Evolutionary conservation across 2,888 invertebrate species (phyloP).

Genomic region (Drosophila flavopinicola): DNA sequence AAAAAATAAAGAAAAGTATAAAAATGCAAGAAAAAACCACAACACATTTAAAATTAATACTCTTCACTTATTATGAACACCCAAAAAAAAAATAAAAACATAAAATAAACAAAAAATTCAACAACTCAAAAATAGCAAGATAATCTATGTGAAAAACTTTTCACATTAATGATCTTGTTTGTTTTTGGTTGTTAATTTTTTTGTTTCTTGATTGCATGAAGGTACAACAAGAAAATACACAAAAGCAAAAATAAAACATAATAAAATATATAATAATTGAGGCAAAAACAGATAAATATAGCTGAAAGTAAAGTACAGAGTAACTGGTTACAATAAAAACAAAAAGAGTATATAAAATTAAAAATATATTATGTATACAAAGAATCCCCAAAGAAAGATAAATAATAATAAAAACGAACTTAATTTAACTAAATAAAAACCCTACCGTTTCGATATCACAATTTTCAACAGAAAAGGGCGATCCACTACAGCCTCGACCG

Average conservation of each 20-base stretch:
- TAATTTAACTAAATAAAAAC: constrained; percentile 66
- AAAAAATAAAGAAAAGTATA: constrained; percentile 50
- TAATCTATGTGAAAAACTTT: constrained; percentile 69
- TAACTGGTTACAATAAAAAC: constrained; percentile 78
- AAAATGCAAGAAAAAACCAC: constrained; percentile 52
- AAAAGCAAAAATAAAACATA: constrained; percentile 37
- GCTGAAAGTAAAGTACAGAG: constrained; percentile 70
- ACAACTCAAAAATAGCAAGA: constrained; percentile 47
- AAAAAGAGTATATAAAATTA: constrained; percentile 61
- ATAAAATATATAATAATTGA: constrained; percentile 43
- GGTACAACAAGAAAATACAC: constrained; percentile 44
- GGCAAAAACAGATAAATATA: constrained; percentile 57
- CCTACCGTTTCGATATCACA: constrained; percentile 64
- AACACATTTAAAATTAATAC: constrained; percentile 75
- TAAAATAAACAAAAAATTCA: constrained; percentile 38
- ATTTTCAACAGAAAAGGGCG: constrained; percentile 28
- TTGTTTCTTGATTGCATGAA: constrained; percentile 65
- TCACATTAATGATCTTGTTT: too few species aligned
- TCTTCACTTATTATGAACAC: constrained; percentile 79
- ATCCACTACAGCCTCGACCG: constrained; percentile 18
- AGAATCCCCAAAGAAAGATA: constrained; percentile 50
- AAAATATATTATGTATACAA: constrained; percentile 74
- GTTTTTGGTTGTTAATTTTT: too few species aligned
- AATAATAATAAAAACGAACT: constrained; percentile 65
- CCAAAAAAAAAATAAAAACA: constrained; percentile 37